Evolutionary conservation across 2,797 vertebrate species (phyloP).

Genomic region (Microchirus variegatus): DNA sequence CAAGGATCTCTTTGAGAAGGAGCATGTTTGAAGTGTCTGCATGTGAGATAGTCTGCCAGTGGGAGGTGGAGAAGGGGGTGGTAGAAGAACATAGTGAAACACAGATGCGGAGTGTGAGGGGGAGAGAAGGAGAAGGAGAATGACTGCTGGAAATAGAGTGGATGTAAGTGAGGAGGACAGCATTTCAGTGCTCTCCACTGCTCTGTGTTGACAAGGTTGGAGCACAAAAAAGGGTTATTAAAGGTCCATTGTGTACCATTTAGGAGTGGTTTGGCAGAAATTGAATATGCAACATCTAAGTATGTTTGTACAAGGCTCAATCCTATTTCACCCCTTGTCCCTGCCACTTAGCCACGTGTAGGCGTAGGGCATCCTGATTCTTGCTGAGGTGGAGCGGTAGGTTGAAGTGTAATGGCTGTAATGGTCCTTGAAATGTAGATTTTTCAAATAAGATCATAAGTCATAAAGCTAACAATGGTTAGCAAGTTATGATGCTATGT

Average conservation of each 20-base stretch:
- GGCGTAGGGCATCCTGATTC: no score
- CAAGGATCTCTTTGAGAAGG: slow-evolving; percentile 51
- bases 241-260: background rate
- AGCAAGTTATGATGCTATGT: no score
- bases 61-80: slow-evolving; percentile 30
- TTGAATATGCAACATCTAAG: no score
- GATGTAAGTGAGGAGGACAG: slow-evolving; percentile 13
- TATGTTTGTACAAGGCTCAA: no score
- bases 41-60: slow-evolving; percentile 41
- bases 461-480: no score
- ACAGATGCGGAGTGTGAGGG: slow-evolving; percentile 37
- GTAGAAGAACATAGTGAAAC: slow-evolving; percentile 38
- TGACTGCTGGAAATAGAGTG: slow-evolving; percentile 26
- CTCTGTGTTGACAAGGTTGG: background rate
- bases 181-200: slow-evolving; percentile 2
- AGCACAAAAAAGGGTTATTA: slow-evolving; percentile 14
- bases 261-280: no score
- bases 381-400: no score
- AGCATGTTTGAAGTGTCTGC: slow-evolving; percentile 59
- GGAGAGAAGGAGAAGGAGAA: slow-evolving; percentile 33
- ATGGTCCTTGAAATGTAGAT: no score
- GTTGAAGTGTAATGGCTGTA: no score
- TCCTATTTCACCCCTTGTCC: no score
- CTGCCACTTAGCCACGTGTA: no score
- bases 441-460: no score